Base-by-base conservation (phyloP, 2,797 vertebrate species). In the Alauda arvensis region DNA sequence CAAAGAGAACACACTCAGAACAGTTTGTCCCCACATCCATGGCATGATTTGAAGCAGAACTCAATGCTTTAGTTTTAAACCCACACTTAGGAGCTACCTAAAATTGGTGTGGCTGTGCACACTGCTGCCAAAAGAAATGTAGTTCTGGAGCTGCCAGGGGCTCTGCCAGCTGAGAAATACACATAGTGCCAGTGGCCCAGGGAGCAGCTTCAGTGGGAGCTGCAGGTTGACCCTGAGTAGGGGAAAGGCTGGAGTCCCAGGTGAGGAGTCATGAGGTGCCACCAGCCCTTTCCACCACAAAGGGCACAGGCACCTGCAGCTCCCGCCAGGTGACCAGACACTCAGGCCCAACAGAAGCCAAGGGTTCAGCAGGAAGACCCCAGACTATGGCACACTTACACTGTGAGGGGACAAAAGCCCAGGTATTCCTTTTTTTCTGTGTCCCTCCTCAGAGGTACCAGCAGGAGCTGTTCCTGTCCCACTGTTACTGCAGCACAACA, bases 131-230 rank as follows among this genome's bases (percentile, higher is more conserved):
- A 21, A 60, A 57, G n/a, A 12, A 39, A 13, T 6, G 17, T 9
- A 20, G 48, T 4, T 61, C 29, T 37, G n/a, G 40, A 84, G 16
- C 15, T 77, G 16, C 71, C 62, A 14, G 34, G 12, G 60, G 34
- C 21, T 68, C 55, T 76, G 49, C 52, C 57, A 56, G 12, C 40
- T 71, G 39, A 46, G 45, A 25, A 40, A n/a, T 4, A 40, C 9
- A 23, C 1, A 0, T 1, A 10, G 14, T 21, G 20, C 33, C 5
- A 8, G 21, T 26, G 17, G 51, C 57, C 45, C 29, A 10, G 51
- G 26, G 43, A 49, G 48, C 19, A 39, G 62, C 24, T 56, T 49
- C 77, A 56, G 28, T 26, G 52, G 33, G 46, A 71, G 25, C 40
- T 45, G n/a, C 53, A 46, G 45, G 39, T 26, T 45, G 39, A 6